Conservation (phyloP, 2,113 vertebrate species). For the Geothlypis trichas region DNA sequence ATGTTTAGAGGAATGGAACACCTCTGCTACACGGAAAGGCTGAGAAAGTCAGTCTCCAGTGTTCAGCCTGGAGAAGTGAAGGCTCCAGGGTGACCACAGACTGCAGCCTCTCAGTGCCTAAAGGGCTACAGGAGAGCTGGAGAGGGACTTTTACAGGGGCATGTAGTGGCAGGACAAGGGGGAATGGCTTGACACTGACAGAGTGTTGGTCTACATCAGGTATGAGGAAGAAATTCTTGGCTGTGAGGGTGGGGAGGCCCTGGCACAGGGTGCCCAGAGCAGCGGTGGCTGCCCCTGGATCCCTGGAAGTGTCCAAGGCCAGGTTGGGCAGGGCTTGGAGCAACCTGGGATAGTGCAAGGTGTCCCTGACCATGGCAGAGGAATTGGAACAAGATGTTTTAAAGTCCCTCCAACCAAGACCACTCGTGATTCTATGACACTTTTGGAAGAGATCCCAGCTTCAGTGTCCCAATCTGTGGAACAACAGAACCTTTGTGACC, state of each 20-base stretch:
- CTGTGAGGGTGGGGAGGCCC: rapidly evolving
- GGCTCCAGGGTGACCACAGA: neutral
- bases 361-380: neutral
- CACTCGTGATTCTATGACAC: neutral
- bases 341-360: rapidly evolving
- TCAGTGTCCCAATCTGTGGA: neutral
- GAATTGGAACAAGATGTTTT: neutral
- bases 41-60: neutral
- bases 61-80: neutral
- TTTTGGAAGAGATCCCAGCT: neutral
- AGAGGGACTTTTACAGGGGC: neutral
- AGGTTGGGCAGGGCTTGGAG: rapidly evolving
- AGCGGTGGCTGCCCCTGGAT: neutral
- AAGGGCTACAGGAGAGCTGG: neutral
- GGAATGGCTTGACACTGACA: neutral
- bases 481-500: neutral
- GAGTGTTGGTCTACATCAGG: neutral
- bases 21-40: neutral
- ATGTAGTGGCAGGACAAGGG: neutral
- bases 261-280: neutral
- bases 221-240: neutral
- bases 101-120: neutral
- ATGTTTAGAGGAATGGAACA: neutral
- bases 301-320: neutral
- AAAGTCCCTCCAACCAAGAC: neutral